Conservation (phyloP, 2,113 vertebrate species). For the Helogale parvula region DNA sequence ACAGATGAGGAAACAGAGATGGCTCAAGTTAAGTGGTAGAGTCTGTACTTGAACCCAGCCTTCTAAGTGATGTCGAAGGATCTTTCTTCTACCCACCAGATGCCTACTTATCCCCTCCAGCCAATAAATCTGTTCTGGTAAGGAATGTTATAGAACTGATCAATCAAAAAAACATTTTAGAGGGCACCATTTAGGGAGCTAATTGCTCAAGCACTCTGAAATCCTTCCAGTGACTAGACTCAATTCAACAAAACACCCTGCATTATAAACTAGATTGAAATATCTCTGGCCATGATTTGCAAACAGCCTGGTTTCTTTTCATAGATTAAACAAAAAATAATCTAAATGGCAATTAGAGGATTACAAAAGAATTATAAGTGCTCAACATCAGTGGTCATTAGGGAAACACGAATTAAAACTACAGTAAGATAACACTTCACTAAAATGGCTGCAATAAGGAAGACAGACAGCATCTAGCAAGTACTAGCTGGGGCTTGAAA, state of each 20-base stretch:
- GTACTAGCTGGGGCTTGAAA: neutral
- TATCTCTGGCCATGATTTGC: neutral
- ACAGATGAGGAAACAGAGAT: neutral
- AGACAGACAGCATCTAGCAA: neutral
- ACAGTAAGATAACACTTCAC: neutral
- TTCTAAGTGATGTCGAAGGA: neutral
- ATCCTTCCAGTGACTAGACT: neutral
- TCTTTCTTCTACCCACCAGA: neutral
- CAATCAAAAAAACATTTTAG: slow-evolving; percentile 18
- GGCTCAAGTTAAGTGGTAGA: neutral
- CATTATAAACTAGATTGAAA: neutral
- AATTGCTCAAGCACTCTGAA: neutral
- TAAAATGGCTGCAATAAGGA: slow-evolving; percentile 3
- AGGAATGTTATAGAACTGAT: neutral
- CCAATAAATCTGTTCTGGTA: neutral
- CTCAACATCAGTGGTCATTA: neutral
- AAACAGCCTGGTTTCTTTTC: slow-evolving; percentile 19
- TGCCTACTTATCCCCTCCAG: neutral
- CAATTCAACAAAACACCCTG: neutral
- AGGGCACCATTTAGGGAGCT: neutral
- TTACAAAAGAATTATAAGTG: neutral
- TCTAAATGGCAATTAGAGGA: neutral
- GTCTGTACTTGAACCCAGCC: neutral
- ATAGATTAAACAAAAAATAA: neutral
- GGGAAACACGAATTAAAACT: neutral